Percentiles rank a stretch among this genome's conserved stretches.
These are phyloP conservation scores for Amblyjoppa fuscipennis DNA, from an alignment of 2,888 invertebrate species.

Conservation along the genomic window DNA sequence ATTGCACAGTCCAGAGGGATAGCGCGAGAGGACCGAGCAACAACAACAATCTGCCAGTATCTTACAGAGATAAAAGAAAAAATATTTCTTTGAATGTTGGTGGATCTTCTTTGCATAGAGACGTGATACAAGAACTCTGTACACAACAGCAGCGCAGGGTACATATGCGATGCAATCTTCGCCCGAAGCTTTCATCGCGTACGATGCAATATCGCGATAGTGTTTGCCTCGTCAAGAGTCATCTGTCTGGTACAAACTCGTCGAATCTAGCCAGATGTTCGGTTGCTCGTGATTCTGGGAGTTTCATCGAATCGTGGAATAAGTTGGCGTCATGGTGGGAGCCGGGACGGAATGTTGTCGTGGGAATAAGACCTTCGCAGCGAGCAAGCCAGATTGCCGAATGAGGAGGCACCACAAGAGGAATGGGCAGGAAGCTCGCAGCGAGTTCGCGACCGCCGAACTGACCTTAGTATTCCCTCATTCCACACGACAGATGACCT, in stretches of 20 bases:
- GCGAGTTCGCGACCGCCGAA: constrained; percentile 32
- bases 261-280: constrained; percentile 26
- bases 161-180: not conserved
- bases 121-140: not conserved
- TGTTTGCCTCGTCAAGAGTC: not conserved
- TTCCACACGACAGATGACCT: constrained; percentile 39
- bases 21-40: too few species aligned
- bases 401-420: not conserved
- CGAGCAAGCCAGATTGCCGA: not conserved
- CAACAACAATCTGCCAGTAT: not conserved
- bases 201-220: constrained; percentile 4
- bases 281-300: constrained; percentile 24
- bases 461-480: constrained; percentile 47
- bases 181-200: constrained; percentile 6
- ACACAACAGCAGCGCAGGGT: not conserved
- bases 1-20: too few species aligned
- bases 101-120: not conserved
- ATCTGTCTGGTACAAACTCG: constrained; percentile 20
- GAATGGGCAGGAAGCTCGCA: not conserved
- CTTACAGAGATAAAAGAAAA: not conserved
- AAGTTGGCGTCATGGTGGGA: constrained; percentile 28
- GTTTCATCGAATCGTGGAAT: constrained; percentile 18
- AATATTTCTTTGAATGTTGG: not conserved
- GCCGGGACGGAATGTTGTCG: not conserved
- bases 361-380: not conserved